phyloP scores from a whole-genome alignment of 2,113 vertebrate species.

The Fulmarus glacialis region DNA sequence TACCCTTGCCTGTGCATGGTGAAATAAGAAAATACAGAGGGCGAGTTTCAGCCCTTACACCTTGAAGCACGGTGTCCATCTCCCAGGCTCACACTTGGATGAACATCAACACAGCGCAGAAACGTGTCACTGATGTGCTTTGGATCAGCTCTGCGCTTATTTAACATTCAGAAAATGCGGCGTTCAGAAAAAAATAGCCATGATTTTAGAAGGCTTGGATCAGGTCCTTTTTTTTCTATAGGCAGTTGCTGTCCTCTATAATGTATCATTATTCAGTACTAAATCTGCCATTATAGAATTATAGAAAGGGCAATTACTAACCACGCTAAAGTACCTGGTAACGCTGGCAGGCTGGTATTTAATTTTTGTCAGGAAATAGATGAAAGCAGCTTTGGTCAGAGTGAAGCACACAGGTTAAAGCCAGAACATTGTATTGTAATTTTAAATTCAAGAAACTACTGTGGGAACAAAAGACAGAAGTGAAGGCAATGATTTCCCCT shows the following conservation, averaged over 20 bases:
- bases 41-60: neutral
- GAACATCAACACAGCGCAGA: neutral
- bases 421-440: neutral
- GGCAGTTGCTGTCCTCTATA: neutral
- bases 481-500: neutral
- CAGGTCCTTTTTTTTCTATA: neutral
- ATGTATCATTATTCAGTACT: neutral
- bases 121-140: neutral
- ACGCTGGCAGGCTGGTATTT: neutral
- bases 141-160: neutral
- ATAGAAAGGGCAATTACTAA: neutral
- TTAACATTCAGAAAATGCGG: neutral
- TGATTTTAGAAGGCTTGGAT: neutral
- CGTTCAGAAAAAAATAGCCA: neutral
- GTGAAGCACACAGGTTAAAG: neutral
- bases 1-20: neutral
- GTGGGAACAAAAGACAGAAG: neutral
- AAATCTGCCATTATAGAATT: neutral
- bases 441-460: neutral
- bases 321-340: neutral
- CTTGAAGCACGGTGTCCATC: accelerated
- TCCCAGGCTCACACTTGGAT: neutral
- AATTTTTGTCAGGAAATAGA: neutral
- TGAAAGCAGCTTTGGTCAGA: neutral
- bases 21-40: neutral